Percentiles rank a stretch among this genome's conserved stretches.
phyloP scores from a whole-genome alignment of 2,888 invertebrate genomes.

The Agrochola litura region DNA sequence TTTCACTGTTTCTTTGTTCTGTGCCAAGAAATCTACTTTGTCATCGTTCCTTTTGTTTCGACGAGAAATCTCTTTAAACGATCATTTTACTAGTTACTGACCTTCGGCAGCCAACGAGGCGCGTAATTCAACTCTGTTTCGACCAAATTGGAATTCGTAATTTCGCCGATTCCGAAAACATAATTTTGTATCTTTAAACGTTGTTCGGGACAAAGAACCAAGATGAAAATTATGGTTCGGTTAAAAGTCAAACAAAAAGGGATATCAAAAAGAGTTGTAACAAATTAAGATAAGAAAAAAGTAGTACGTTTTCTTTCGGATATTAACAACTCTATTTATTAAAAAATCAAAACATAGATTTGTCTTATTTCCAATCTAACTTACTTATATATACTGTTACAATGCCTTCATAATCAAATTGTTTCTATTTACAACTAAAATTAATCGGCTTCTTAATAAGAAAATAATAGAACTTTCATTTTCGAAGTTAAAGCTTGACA shows the following conservation, averaged over 20 bases:
- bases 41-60: constrained; percentile 57
- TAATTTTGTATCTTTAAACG: constrained; percentile 45
- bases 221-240: constrained; percentile 3
- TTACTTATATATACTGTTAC: too few species aligned
- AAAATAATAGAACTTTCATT: background rate
- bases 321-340: background rate
- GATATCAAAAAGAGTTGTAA: constrained; percentile 5
- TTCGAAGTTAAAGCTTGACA: background rate
- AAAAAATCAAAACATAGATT: background rate
- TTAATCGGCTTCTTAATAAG: background rate
- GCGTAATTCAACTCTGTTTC: constrained; percentile 51
- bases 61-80: constrained; percentile 46
- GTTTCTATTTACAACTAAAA: too few species aligned
- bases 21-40: constrained; percentile 48
- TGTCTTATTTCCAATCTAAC: background rate
- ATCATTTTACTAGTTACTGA: constrained; percentile 49
- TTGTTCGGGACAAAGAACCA: constrained; percentile 25
- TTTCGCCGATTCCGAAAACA: constrained; percentile 45
- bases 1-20: constrained; percentile 48
- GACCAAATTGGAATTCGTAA: constrained; percentile 53
- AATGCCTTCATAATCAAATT: background rate
- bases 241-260: constrained; percentile 17
- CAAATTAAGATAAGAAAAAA: background rate
- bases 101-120: constrained; percentile 45
- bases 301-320: background rate